phyloP scores from a whole-genome alignment of 1,140 invertebrate species.

The Gonatopus flavifemur region DNA sequence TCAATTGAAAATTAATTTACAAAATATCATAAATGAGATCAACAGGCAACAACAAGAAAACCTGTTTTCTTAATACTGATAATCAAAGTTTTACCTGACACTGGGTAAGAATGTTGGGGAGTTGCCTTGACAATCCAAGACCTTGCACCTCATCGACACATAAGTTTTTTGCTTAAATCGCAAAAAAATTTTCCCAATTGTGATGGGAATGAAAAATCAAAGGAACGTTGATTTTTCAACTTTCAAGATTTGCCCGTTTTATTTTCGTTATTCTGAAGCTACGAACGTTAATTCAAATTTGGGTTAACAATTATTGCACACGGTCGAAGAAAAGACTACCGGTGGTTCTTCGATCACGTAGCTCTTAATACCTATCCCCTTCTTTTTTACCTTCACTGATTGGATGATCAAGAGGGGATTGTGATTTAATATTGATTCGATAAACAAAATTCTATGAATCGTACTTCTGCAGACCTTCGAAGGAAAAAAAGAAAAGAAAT shows the following conservation, averaged over 20 bases:
- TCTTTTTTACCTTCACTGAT: conserved; percentile 17
- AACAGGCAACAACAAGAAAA: too few species aligned
- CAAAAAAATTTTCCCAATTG: conserved; percentile 6
- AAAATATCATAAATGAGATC: too few species aligned
- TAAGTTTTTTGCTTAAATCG: conserved; percentile 26
- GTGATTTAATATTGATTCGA: background rate
- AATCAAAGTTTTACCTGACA: conserved; percentile 44
- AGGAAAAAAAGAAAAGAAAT: too few species aligned
- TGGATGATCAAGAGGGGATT: conserved; percentile 18
- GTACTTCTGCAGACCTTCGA: too few species aligned
- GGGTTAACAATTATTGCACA: conserved; percentile 1
- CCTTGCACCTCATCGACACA: conserved; percentile 58
- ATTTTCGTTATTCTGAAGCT: background rate
- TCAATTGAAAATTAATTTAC: too few species aligned
- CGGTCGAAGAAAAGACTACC: conserved; percentile 28
- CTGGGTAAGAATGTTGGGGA: conserved; percentile 51
- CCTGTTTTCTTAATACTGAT: conserved; percentile 12
- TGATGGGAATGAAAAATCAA: background rate
- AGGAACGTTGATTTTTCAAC: background rate
- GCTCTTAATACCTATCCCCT: conserved; percentile 35
- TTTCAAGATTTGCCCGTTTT: background rate
- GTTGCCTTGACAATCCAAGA: conserved; percentile 55
- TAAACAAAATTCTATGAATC: background rate
- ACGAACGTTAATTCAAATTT: conserved; percentile 7
- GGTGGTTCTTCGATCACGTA: conserved; percentile 11